phyloP scores from a whole-genome alignment of 53 echinoderm and acorn worm genomes.

The Stichopus horrens region DNA sequence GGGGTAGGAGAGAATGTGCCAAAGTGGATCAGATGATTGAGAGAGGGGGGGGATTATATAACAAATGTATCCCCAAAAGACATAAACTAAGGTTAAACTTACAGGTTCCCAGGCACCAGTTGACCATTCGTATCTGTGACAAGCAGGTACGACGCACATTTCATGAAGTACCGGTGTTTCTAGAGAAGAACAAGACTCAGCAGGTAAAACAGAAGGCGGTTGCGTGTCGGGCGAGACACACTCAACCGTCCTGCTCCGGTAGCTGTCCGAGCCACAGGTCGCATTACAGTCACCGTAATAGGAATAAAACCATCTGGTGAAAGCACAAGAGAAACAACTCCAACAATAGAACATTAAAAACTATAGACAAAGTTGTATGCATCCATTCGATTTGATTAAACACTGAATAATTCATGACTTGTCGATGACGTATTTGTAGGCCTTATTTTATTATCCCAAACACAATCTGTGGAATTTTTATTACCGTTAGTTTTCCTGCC shows the following conservation, averaged over 20 bases:
- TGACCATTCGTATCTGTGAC: background rate
- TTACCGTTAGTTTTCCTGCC: no score
- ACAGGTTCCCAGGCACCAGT: background rate
- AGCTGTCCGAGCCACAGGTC: constrained; percentile 17
- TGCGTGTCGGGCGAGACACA: background rate
- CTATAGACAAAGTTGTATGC: no score
- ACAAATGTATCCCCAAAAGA: background rate
- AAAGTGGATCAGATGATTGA: no score
- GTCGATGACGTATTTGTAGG: no score
- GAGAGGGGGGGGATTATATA: background rate
- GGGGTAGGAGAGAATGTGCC: no score
- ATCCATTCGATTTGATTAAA: no score
- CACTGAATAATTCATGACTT: no score
- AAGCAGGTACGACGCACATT: constrained; percentile 10
- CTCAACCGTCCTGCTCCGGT: background rate
- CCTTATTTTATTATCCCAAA: no score
- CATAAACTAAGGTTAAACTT: background rate
- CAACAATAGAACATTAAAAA: background rate
- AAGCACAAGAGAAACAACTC: background rate
- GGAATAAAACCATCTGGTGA: background rate
- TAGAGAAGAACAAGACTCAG: background rate
- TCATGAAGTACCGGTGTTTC: background rate
- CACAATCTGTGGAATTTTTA: no score
- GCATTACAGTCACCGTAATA: background rate
- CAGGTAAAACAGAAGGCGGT: background rate